Evolutionary conservation across 2,888 invertebrate species (phyloP).

Genomic region (Rhabditoides inermis): DNA sequence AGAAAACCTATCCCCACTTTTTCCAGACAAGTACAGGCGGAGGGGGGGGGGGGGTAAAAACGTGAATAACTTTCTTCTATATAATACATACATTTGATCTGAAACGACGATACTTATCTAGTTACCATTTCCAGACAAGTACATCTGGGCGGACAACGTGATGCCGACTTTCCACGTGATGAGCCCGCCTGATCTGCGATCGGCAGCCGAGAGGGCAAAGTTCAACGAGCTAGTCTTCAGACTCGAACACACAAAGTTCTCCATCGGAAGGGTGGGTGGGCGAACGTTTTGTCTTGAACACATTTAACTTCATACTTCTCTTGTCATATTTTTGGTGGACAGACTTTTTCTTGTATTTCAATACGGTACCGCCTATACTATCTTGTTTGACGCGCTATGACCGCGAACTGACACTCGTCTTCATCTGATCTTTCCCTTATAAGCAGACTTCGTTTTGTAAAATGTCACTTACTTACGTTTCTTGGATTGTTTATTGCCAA

Average conservation of each 20-base stretch:
- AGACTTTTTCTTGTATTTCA: too few species aligned
- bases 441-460: too few species aligned
- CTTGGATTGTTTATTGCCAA: too few species aligned
- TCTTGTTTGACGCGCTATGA: too few species aligned
- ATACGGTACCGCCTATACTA: too few species aligned
- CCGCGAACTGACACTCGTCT: too few species aligned
- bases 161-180: slow-evolving; percentile 51
- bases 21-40: slow-evolving; percentile 48
- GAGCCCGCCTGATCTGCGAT: slow-evolving; percentile 47
- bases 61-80: slow-evolving; percentile 2
- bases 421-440: too few species aligned
- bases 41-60: too few species aligned
- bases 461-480: too few species aligned
- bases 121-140: slow-evolving; percentile 31
- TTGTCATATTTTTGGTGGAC: slow-evolving; percentile 8
- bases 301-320: neutral
- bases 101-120: neutral
- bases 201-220: slow-evolving; percentile 29
- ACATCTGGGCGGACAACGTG: slow-evolving; percentile 52
- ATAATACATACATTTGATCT: neutral
- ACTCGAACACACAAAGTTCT: slow-evolving; percentile 45
- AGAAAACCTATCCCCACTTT: neutral
- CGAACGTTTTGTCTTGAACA: neutral
- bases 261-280: slow-evolving; percentile 41
- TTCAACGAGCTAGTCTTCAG: slow-evolving; percentile 48